Evolutionary conservation across 1,140 invertebrate genomes (phyloP).

Genomic region (Tetramorium simillimum): DNA sequence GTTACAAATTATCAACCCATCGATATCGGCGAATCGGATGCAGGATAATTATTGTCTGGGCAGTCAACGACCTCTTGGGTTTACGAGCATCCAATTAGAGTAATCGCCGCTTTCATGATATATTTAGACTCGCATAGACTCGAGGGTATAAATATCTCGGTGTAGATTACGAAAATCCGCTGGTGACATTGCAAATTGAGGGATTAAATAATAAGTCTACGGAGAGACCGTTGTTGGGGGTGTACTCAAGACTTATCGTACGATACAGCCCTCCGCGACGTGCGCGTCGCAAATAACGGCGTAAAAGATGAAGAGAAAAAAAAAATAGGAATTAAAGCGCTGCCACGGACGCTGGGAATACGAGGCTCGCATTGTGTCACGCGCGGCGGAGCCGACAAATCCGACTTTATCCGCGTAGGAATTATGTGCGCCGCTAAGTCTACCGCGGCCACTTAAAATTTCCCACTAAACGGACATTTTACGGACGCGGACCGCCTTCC

Average conservation of each 20-base stretch:
- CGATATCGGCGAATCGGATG: not conserved
- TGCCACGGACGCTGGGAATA: not conserved
- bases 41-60: conserved; percentile 39
- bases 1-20: conserved; percentile 53
- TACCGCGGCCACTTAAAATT: conserved; percentile 24
- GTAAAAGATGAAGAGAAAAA: not conserved
- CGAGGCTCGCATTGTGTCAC: conserved; percentile 8
- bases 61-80: conserved; percentile 15
- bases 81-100: conserved; percentile 5
- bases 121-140: not conserved
- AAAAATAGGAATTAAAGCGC: not conserved
- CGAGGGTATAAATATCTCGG: not conserved
- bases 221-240: not conserved
- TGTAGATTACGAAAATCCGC: conserved; percentile 1
- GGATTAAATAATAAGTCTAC: conserved; percentile 23
- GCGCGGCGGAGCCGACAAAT: conserved; percentile 22
- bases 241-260: conserved; percentile 22
- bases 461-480: conserved; percentile 21
- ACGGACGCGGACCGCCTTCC: not conserved
- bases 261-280: not conserved
- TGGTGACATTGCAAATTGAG: conserved; percentile 7
- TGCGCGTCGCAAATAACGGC: conserved; percentile 9
- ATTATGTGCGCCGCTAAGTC: conserved; percentile 34
- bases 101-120: not conserved
- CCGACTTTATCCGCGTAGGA: conserved; percentile 42